A percentile compares a stretch with the other conserved stretches of the same genome.
Evolutionary conservation across 2,113 vertebrate genomes (phyloP).

Genomic region (Azemiops feae): DNA sequence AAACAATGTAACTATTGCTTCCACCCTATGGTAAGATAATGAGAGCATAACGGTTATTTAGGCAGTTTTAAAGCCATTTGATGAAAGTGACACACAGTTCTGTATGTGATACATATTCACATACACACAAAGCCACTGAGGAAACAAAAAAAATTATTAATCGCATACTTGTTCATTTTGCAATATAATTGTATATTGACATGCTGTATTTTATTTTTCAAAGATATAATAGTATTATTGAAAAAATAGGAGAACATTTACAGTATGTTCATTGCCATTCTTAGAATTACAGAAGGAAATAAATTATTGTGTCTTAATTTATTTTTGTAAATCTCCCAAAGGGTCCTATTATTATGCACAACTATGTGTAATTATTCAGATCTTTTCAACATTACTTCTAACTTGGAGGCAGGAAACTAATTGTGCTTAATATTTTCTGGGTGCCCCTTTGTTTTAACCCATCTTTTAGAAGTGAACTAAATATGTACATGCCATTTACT

Average conservation of each 20-base stretch:
- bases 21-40: neutral
- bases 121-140: neutral
- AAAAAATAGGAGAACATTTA: conserved; percentile 26
- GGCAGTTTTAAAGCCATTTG: neutral
- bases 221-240: conserved; percentile 19
- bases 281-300: conserved; percentile 43
- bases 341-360: conserved; percentile 30
- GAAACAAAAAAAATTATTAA: conserved; percentile 20
- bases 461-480: conserved; percentile 33
- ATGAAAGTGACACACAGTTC: neutral
- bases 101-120: neutral
- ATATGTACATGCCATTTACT: conserved; percentile 37
- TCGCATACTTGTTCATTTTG: conserved; percentile 15
- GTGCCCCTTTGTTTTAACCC: conserved; percentile 29
- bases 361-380: neutral
- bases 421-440: conserved; percentile 8
- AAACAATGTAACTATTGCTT: neutral
- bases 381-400: conserved; percentile 29
- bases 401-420: conserved; percentile 2
- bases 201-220: conserved; percentile 28
- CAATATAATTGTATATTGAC: neutral
- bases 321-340: conserved; percentile 29
- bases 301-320: conserved; percentile 49
- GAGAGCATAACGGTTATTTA: neutral
- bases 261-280: conserved; percentile 35